Evolutionary conservation across 2,113 vertebrate genomes (phyloP), one percentile per base, ranked within the genome.

Genomic region (Tyto alba): DNA sequence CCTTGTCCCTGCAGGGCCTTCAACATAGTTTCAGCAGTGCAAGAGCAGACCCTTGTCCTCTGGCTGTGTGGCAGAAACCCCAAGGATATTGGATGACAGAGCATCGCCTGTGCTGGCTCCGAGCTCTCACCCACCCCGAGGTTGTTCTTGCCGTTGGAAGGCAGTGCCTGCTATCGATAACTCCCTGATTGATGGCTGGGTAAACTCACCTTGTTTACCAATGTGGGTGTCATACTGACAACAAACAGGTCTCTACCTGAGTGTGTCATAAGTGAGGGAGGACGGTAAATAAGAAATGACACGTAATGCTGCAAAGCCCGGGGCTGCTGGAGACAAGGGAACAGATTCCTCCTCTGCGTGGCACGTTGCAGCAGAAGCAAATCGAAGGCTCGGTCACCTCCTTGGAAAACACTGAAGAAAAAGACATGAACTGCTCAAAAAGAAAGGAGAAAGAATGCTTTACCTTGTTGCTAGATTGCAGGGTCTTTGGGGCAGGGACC

Each of bases 211-310:
- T 62, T 96, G 93, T 96, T 96, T 96, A 95, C 96, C 72, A 4
- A 86, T 7, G 95, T 91, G 95, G 96, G 96, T 96, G 96, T 96
- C 96, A 78, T 53, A 4, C 91, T 87, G 95, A 96, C 95, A 96
- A 95, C 95, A 97, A 96, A 68, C 95, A 85, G 91, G 89, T 92
- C 77, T 72, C 81, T 93, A 88, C 95, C 95, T 71, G 92, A 90
- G 82, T 27, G 90, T 97, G 96, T 95, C 93, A 96, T 62, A 53
- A 7, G 91, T n/a, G 2, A 38, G 79, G 88, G 95, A 97, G 95
- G 91, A 96, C 13, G 22, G 95, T 83, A 94, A 96, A 97, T 81
- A 96, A 80, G 96, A 57, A 76, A 16, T 45, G 94, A 82, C 95
- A 96, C 71, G 80, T 43, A 89, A 77, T 0, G 47, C 91, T 73